Percentiles rank a stretch among this genome's conserved stretches.
phyloP scores from a whole-genome alignment of 1,140 invertebrate genomes.

The Drosophila yakuba region DNA sequence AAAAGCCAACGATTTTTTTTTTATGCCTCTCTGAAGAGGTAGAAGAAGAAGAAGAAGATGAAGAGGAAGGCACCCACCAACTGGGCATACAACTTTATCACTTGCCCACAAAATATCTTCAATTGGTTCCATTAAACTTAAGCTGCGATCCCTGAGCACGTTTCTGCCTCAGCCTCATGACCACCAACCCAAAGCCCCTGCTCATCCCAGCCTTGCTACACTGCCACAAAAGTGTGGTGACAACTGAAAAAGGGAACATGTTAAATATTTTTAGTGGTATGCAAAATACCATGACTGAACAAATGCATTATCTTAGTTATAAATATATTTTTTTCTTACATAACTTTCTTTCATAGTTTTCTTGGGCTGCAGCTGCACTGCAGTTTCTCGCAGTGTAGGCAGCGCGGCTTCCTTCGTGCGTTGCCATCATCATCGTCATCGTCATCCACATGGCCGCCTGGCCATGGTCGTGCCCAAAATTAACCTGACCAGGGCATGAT shows the following conservation, averaged over 20 bases:
- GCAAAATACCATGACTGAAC: too few relatives aligned
- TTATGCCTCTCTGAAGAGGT: background rate
- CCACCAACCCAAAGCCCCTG: conserved; percentile 11
- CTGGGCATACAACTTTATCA: conserved; percentile 81
- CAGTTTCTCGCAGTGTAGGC: background rate
- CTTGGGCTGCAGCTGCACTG: too few relatives aligned
- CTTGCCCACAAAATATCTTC: conserved; percentile 82
- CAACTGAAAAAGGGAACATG: background rate
- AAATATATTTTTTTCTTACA: too few relatives aligned
- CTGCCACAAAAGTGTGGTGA: background rate
- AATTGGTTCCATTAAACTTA: conserved; percentile 83
- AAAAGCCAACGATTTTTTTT: conserved; percentile 12
- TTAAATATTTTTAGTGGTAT: background rate
- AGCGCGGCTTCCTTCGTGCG: conserved; percentile 62
- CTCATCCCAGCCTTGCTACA: background rate
- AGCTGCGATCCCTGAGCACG: conserved; percentile 66
- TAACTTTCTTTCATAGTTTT: too few relatives aligned
- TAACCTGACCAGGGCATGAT: conserved; percentile 77
- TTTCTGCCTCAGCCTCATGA: conserved; percentile 43
- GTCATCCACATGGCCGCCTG: conserved; percentile 46
- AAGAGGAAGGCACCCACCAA: conserved; percentile 56
- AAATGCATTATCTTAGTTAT: too few relatives aligned
- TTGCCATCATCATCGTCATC: conserved; percentile 76
- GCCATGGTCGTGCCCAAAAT: conserved; percentile 75
- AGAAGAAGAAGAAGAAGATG: background rate